Evolutionary conservation across 1,140 invertebrate genomes (phyloP), one percentile per base, ranked within the genome.

Genomic region (Pseudomyrmex cubaensis): DNA sequence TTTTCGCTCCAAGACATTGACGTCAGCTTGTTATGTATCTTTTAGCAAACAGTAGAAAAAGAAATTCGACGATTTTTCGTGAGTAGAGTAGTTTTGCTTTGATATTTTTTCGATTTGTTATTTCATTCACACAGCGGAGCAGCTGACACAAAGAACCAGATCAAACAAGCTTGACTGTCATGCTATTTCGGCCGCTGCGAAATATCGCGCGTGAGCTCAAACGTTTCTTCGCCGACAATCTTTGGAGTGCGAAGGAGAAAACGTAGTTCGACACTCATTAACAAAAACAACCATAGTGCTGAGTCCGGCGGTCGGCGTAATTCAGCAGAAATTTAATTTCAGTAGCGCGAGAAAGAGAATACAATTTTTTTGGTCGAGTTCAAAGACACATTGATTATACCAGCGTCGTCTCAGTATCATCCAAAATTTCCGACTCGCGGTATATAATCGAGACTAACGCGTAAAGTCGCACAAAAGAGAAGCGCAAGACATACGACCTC

Each of bases 321-420:
- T 74, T 84, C 85, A 50, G 61, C 72, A 46, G 72, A 76, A 87
- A 88, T 88, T 87, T 87, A 63, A 87, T 88, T 88, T 87, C 22
- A 52, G 46, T 50, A 48, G 9, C 61, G 54, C 59, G 57, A 76
- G 13, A 13, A 5, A 52, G n/a, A 22, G 5, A n/a, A 25, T 64
- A 52, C 74, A 25, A 61, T 67, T 54, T 75, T 87, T 50, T 75
- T 74, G 35, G 22, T 69, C 52, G 74, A 78, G 73, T 78, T 82
- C n/a, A 35, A 35, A 50, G 46, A 17, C 25, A 9, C 59, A 64
- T 64, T 64, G 87, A 88, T 88, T 85, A 67, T 72, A 66, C 86
- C 35, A 61, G 48, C 83, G 50, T 66, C 54, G 61, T 25, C 76
- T 85, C 76, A 76, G 87, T 87, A 82, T 63, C 56, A 7, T 54